phyloP scores from a whole-genome alignment of 2,113 vertebrate species.

The Oncorhynchus tshawytscha region DNA sequence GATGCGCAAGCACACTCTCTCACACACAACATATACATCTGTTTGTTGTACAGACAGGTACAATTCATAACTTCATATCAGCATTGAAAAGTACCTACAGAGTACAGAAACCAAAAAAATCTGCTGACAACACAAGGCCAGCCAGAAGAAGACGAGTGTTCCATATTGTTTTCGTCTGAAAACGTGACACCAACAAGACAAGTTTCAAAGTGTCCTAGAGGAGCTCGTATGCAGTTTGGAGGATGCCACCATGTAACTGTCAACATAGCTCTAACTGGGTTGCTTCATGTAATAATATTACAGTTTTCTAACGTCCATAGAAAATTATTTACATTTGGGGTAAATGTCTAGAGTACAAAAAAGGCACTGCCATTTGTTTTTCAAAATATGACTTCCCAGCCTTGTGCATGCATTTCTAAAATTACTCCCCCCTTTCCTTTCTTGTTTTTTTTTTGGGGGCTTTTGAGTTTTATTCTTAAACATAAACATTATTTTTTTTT shows the following conservation, averaged over 20 bases:
- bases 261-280: constrained; percentile 25
- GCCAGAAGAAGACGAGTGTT: constrained; percentile 29
- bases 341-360: constrained; percentile 81
- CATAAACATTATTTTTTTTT: constrained; percentile 65
- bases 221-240: constrained; percentile 36
- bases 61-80: constrained; percentile 68
- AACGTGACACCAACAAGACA: constrained; percentile 27
- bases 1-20: constrained; percentile 6
- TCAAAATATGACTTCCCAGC: constrained; percentile 85
- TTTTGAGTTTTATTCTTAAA: constrained; percentile 43
- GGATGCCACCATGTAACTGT: constrained; percentile 12
- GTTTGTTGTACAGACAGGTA: constrained; percentile 61
- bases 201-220: constrained; percentile 43
- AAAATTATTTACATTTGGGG: constrained; percentile 69
- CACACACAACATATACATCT: constrained; percentile 34
- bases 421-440: constrained; percentile 61
- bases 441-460: constrained; percentile 28
- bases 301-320: constrained; percentile 3
- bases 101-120: constrained; percentile 32
- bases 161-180: constrained; percentile 29
- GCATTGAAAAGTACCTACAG: constrained; percentile 70
- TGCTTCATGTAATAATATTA: constrained; percentile 49
- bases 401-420: constrained; percentile 75
- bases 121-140: constrained; percentile 17
- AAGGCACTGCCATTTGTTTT: constrained; percentile 96